Base-by-base conservation (phyloP, 2,113 vertebrate genomes). In the Corapipo altera region DNA sequence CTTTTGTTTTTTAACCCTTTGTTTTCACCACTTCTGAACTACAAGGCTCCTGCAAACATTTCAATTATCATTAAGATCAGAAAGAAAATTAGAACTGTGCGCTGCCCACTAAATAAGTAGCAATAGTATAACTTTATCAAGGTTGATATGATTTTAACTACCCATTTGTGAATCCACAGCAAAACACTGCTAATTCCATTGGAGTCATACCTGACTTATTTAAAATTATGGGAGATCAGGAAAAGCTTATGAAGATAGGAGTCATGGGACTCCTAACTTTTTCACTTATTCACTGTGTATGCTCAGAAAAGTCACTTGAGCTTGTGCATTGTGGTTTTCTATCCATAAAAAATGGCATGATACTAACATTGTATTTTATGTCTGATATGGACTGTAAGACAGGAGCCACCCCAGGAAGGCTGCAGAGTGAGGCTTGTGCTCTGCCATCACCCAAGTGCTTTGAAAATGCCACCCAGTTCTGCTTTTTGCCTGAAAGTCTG, bases 391-490 rank as follows among this genome's bases (percentile, higher is more conserved):
- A 39, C 61, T 41, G 0, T 30, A 65, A 86, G 44, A 57, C 44
- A 85, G 44, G 32, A 73, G 73, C 26, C 39, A 55, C 37, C 27
- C 61, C 77, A 69, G 66, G 48, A 91, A 84, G 85, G 85, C 80
- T 46, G 49, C 51, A 59, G 54, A 83, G 27, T 22, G 46, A 88
- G 49, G 35, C 64, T 52, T 21, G 35, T 77, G 75, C 61, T 93
- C 57, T 66, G 44, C 61, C 37, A 72, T 91, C 90, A 93, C 65
- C 52, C 76, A 64, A 51, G 24, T 11, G 55, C 88, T 95, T 88
- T 86, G 93, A 95, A 92, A 96, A 92, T 61, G 37, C 75, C 90
- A 88, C 85, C 57, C 83, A 65, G 41, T 54, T 65, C 54, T 75
- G 65, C 84, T 61, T 85, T 91, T 78, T 58, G 44, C 84, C 88